Evolutionary conservation across 1,140 invertebrate species (phyloP).

Genomic region (Diachasma alloeum): DNA sequence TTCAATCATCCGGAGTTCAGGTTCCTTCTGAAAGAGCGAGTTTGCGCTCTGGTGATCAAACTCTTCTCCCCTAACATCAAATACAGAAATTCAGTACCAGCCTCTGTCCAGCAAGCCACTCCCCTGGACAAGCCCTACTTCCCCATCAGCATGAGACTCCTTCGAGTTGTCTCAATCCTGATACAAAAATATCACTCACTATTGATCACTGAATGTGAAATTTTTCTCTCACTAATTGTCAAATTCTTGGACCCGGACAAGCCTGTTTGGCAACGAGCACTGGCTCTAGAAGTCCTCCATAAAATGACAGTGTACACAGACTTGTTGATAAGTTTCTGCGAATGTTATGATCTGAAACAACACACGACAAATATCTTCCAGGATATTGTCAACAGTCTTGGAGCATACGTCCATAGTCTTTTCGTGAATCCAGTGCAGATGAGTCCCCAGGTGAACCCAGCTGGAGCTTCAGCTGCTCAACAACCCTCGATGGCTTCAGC

Average conservation of each 20-base stretch:
- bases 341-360: constrained; percentile 92
- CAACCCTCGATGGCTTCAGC: constrained; percentile 63
- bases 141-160: constrained; percentile 93
- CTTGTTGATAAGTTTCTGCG: constrained; percentile 89
- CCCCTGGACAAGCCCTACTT: constrained; percentile 93
- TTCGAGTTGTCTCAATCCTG: constrained; percentile 91
- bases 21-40: constrained; percentile 93
- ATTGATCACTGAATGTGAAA: constrained; percentile 98
- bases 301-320: constrained; percentile 91
- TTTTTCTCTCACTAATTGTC: constrained; percentile 95
- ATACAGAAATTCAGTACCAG: constrained; percentile 74
- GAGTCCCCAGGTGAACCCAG: constrained; percentile 35
- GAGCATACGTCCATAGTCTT: constrained; percentile 93
- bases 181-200: constrained; percentile 94
- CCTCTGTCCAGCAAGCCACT: constrained; percentile 68
- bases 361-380: constrained; percentile 93
- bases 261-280: constrained; percentile 92
- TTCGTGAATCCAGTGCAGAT: constrained; percentile 75
- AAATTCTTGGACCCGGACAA: constrained; percentile 98
- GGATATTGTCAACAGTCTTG: constrained; percentile 94
- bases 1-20: constrained; percentile 95
- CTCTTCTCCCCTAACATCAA: constrained; percentile 97
- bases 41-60: constrained; percentile 97
- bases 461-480: constrained; percentile 55
- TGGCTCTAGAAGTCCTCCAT: constrained; percentile 95